phyloP scores from a whole-genome alignment of 2,888 invertebrate genomes.

The Allophyes oxyacanthae region DNA sequence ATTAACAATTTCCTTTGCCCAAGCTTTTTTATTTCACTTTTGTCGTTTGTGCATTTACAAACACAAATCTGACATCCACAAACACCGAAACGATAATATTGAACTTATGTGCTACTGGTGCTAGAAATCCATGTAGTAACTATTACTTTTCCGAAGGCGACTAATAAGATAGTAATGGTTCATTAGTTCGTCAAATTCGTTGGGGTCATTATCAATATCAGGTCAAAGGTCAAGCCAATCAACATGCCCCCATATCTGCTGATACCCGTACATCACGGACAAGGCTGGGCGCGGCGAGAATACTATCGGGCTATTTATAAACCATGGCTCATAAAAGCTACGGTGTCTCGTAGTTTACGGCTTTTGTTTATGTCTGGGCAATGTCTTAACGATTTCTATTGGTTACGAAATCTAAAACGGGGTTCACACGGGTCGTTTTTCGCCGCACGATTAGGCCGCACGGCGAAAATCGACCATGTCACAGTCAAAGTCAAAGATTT shows the following conservation, averaged over 20 bases:
- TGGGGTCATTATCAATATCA: background rate
- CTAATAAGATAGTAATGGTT: too few relatives aligned
- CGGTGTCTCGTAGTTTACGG: conserved; percentile 11
- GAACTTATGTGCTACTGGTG: too few relatives aligned
- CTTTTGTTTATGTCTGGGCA: conserved; percentile 40
- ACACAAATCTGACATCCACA: too few relatives aligned
- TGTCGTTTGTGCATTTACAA: too few relatives aligned
- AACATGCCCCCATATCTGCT: background rate
- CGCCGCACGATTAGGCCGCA: background rate
- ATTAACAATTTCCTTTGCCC: too few relatives aligned
- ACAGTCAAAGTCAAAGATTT: too few relatives aligned
- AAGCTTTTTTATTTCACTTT: too few relatives aligned
- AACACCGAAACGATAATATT: too few relatives aligned
- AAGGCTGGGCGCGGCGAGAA: background rate
- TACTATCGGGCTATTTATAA: conserved; percentile 25
- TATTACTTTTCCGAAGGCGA: too few relatives aligned
- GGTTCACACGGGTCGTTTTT: conserved; percentile 8
- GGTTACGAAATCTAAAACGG: background rate
- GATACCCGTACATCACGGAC: background rate
- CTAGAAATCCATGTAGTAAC: too few relatives aligned
- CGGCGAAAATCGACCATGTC: background rate
- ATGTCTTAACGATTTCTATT: conserved; percentile 2
- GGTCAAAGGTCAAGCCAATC: background rate
- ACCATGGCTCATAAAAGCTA: conserved; percentile 33
- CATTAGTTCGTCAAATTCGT: too few relatives aligned